phyloP scores from a whole-genome alignment of 2,888 invertebrate genomes.

The Julus scandinavius region DNA sequence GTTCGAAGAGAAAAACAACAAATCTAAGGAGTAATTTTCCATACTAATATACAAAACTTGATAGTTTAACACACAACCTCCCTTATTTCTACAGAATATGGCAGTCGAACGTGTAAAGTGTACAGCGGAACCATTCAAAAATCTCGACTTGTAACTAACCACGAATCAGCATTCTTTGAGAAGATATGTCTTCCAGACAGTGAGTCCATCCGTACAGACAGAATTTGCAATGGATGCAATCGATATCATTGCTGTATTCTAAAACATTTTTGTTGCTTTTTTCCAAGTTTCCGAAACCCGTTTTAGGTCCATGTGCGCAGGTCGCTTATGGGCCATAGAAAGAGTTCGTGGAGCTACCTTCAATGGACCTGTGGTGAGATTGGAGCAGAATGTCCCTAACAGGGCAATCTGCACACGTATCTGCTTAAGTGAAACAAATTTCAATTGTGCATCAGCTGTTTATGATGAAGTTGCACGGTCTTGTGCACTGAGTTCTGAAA shows the following conservation, averaged over 20 bases:
- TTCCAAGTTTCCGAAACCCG: constrained; percentile 34
- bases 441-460: constrained; percentile 66
- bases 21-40: too few relatives aligned
- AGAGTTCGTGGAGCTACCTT: constrained; percentile 42
- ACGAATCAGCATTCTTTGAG: constrained; percentile 53
- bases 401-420: constrained; percentile 41
- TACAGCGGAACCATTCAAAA: constrained; percentile 49
- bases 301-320: constrained; percentile 33
- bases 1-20: too few relatives aligned
- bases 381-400: constrained; percentile 48
- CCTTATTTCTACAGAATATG: constrained; percentile 45
- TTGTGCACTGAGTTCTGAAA: constrained; percentile 78
- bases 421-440: constrained; percentile 44
- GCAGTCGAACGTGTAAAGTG: constrained; percentile 43
- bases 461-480: constrained; percentile 67
- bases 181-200: constrained; percentile 55
- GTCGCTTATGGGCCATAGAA: constrained; percentile 51
- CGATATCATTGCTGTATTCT: not conserved
- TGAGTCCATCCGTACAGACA: constrained; percentile 47
- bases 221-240: not conserved
- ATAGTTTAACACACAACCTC: not conserved
- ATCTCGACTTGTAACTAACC: not conserved
- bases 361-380: not conserved
- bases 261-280: not conserved
- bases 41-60: too few relatives aligned